Percentiles rank a stretch among this genome's conserved stretches.
phyloP scores from a whole-genome alignment of 1,140 invertebrate genomes.

The Euwallacea fornicatus region DNA sequence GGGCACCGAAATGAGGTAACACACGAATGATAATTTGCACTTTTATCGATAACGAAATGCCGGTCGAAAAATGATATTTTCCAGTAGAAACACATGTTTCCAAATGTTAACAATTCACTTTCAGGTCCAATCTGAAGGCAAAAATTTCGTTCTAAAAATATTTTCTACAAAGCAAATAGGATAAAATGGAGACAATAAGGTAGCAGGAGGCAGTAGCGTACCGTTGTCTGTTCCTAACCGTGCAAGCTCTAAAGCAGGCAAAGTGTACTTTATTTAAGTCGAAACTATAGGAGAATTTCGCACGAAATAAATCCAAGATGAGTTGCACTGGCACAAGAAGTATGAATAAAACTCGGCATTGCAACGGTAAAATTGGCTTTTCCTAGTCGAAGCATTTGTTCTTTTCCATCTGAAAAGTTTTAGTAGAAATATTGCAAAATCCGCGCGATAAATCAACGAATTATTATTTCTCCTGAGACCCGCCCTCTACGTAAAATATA shows the following conservation, averaged over 20 bases:
- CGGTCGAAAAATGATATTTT: too few species aligned
- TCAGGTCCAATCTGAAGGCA: too few species aligned
- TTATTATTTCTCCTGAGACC: slow-evolving; percentile 36
- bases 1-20: too few species aligned
- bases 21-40: too few species aligned
- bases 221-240: not conserved
- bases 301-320: slow-evolving; percentile 36
- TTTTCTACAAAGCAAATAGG: too few species aligned
- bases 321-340: slow-evolving; percentile 28
- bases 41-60: too few species aligned
- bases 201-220: too few species aligned
- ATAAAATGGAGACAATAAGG: too few species aligned
- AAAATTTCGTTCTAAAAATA: too few species aligned
- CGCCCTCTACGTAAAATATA: slow-evolving; percentile 41
- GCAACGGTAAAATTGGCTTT: slow-evolving; percentile 38
- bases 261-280: slow-evolving; percentile 16
- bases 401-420: slow-evolving; percentile 38
- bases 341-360: slow-evolving; percentile 33
- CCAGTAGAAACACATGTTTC: too few species aligned
- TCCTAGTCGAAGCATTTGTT: slow-evolving; percentile 34
- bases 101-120: too few species aligned
- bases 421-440: slow-evolving; percentile 38
- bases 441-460: slow-evolving; percentile 39
- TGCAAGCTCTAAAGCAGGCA: slow-evolving; percentile 11
- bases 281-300: slow-evolving; percentile 23